Evolutionary conservation across 2,888 invertebrate species (phyloP).

Genomic region (Ecliptopera silaceata): DNA sequence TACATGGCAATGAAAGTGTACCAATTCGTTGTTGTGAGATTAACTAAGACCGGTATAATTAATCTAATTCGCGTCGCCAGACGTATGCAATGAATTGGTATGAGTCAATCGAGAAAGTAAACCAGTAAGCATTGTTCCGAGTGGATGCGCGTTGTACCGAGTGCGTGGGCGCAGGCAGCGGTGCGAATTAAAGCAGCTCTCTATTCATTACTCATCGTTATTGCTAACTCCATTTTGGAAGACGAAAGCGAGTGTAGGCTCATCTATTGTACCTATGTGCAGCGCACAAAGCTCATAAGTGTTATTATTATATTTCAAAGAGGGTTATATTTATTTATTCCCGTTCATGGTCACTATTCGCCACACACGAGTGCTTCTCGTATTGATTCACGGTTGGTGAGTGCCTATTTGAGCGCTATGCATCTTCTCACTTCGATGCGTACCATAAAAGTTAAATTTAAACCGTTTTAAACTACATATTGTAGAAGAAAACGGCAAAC

Average conservation of each 20-base stretch:
- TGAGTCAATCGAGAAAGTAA: constrained; percentile 83
- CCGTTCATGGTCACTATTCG: constrained; percentile 51
- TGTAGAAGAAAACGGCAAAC: constrained; percentile 50
- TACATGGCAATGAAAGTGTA: constrained; percentile 53
- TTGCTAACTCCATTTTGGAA: constrained; percentile 78
- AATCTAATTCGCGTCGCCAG: constrained; percentile 74
- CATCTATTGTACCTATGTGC: constrained; percentile 49
- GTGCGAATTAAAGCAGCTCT: constrained; percentile 81
- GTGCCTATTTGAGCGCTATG: constrained; percentile 63
- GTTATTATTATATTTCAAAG: constrained; percentile 56
- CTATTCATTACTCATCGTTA: constrained; percentile 83
- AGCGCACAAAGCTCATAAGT: constrained; percentile 44
- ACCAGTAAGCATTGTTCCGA: constrained; percentile 82
- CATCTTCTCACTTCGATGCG: constrained; percentile 43
- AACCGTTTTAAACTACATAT: constrained; percentile 16
- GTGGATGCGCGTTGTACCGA: constrained; percentile 75
- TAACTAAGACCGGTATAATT: constrained; percentile 63
- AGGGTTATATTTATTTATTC: constrained; percentile 55
- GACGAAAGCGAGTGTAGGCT: constrained; percentile 79
- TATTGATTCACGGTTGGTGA: constrained; percentile 63
- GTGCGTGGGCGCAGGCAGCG: constrained; percentile 72
- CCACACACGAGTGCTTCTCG: constrained; percentile 59
- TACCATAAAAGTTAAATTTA: constrained; percentile 33
- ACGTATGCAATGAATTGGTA: constrained; percentile 75
- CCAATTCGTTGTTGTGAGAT: constrained; percentile 52